These are phyloP conservation scores for Paracanthobrama guichenoti DNA, from an alignment of 2,113 vertebrate genomes.

Conservation along the genomic window DNA sequence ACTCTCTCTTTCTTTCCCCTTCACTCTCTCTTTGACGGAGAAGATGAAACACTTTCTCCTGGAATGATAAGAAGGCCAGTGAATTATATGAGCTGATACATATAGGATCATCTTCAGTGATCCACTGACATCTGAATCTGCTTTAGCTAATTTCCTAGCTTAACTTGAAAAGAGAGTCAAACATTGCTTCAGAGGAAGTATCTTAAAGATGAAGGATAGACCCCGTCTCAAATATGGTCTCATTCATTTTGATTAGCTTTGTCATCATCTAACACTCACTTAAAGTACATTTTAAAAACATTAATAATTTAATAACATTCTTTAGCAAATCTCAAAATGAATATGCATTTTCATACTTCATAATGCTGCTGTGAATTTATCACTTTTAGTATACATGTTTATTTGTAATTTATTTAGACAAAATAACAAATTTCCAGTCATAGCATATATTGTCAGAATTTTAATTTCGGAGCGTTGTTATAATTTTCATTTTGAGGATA, in stretches of 20 bases:
- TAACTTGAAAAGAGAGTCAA: background rate
- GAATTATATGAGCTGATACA: slow-evolving; percentile 34
- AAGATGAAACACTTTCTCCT: slow-evolving; percentile 25
- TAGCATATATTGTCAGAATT: background rate
- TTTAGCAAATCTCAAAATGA: no score
- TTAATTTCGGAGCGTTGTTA: no score
- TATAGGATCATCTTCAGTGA: slow-evolving; percentile 13
- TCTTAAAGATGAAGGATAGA: background rate
- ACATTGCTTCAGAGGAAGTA: background rate
- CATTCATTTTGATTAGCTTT: background rate
- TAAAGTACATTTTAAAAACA: no score
- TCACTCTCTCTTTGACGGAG: slow-evolving; percentile 11
- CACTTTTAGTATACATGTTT: background rate
- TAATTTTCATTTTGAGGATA: background rate
- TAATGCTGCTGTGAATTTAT: background rate
- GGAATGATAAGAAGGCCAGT: slow-evolving; percentile 22
- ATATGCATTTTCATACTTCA: no score
- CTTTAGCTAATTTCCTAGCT: slow-evolving; percentile 17
- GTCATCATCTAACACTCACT: background rate
- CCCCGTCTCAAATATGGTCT: background rate
- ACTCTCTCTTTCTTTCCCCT: slow-evolving; percentile 28
- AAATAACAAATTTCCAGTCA: background rate
- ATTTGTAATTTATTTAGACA: background rate
- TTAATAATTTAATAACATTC: no score
- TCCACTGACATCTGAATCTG: slow-evolving; percentile 17